Evolutionary conservation across 1,140 invertebrate species (phyloP).

Genomic region (Antheraea pernyi): DNA sequence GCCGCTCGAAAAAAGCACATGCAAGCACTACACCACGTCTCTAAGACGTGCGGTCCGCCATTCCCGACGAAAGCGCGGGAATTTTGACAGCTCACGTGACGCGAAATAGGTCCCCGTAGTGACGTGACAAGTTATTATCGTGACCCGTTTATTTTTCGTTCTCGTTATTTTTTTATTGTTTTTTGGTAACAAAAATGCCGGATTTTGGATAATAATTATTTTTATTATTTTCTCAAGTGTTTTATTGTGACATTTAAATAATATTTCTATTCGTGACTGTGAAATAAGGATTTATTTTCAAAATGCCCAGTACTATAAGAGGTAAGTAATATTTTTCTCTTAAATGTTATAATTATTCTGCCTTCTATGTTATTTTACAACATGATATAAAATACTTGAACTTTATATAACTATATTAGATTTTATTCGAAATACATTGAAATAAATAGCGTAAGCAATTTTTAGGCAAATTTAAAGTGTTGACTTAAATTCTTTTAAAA

Average conservation of each 20-base stretch:
- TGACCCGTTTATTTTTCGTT: background rate
- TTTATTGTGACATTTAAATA: conserved; percentile 36
- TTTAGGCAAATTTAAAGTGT: no score
- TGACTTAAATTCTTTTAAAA: no score
- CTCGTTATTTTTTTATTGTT: background rate
- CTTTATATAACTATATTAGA: no score
- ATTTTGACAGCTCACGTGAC: conserved; percentile 55
- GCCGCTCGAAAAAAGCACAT: conserved; percentile 71
- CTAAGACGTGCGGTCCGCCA: conserved; percentile 55
- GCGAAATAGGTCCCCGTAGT: conserved; percentile 18
- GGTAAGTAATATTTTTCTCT: conserved; percentile 47
- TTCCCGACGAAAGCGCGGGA: conserved; percentile 44
- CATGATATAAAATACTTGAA: no score
- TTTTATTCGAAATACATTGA: no score
- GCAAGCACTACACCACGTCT: conserved; percentile 48
- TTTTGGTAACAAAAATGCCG: conserved; percentile 33
- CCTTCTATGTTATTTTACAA: no score
- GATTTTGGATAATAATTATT: conserved; percentile 49
- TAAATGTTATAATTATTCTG: conserved; percentile 2
- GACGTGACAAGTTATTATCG: background rate
- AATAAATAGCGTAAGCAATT: no score
- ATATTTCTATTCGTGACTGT: conserved; percentile 36
- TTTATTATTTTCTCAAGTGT: conserved; percentile 27
- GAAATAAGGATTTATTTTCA: conserved; percentile 53
- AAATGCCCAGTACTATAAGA: conserved; percentile 72